Conservation (phyloP, 2,113 vertebrate genomes). For the Bambusicola thoracicus region DNA sequence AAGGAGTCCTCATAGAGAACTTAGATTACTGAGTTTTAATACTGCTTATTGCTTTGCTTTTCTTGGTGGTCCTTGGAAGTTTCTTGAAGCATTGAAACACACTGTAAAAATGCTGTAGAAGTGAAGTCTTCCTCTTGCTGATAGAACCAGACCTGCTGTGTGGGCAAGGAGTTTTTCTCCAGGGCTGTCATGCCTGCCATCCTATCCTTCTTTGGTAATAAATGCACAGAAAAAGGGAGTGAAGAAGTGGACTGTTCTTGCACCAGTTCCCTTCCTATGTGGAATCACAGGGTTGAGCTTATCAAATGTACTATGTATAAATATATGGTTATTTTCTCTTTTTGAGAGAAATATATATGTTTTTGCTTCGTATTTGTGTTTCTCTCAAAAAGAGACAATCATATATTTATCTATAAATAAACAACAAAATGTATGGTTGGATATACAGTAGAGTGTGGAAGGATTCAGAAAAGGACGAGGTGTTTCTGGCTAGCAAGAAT, state of each 20-base stretch:
- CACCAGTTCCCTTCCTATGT: not conserved
- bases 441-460: not conserved
- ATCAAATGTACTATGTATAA: not conserved
- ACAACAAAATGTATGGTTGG: not conserved
- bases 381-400: no score
- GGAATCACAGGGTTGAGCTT: not conserved
- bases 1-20: not conserved
- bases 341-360: not conserved
- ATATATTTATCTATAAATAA: not conserved
- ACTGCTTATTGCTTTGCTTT: constrained; percentile 28
- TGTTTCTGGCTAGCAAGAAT: not conserved
- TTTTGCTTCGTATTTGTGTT: not conserved
- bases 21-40: not conserved
- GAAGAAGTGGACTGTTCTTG: not conserved
- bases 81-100: constrained; percentile 16
- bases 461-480: not conserved
- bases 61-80: constrained; percentile 32
- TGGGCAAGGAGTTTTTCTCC: constrained; percentile 9
- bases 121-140: not conserved
- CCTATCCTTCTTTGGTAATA: not conserved
- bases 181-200: constrained; percentile 11
- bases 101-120: not conserved
- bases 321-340: not conserved
- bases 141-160: constrained; percentile 12
- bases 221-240: not conserved